Evolutionary conservation across 2,797 vertebrate genomes (phyloP).

Genomic region (Otolemur crassicaudatus): DNA sequence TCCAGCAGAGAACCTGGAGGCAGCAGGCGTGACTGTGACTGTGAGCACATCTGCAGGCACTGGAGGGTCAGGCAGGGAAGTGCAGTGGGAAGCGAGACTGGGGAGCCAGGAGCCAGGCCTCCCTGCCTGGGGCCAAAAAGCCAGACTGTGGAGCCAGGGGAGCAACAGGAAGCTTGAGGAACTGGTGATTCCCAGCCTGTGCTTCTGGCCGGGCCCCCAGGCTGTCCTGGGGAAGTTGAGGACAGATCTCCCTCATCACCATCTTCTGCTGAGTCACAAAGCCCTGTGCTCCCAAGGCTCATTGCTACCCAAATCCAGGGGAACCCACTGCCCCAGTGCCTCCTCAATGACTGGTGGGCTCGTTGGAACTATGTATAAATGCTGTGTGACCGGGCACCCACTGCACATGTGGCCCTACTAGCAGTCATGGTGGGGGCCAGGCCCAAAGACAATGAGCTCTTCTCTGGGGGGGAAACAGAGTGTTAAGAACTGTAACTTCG

Average conservation of each 20-base stretch:
- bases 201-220: not conserved
- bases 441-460: not conserved
- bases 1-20: not conserved
- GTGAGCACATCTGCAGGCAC: not conserved
- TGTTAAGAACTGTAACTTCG: not conserved
- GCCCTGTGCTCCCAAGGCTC: not conserved
- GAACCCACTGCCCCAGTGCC: not conserved
- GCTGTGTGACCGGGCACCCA: not conserved
- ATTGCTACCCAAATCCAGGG: not conserved
- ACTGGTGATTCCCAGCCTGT: no score
- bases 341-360: not conserved
- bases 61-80: not conserved
- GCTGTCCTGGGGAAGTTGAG: not conserved
- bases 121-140: not conserved
- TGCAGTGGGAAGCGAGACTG: fast-evolving
- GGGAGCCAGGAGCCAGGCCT: not conserved
- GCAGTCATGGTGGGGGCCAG: not conserved
- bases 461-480: not conserved
- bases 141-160: no score
- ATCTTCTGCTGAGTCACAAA: not conserved
- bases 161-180: not conserved
- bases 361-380: not conserved
- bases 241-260: not conserved
- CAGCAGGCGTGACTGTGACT: not conserved
- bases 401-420: fast-evolving